Base-by-base conservation (phyloP, 1,140 invertebrate genomes). In the Choristoneura fumiferana region DNA sequence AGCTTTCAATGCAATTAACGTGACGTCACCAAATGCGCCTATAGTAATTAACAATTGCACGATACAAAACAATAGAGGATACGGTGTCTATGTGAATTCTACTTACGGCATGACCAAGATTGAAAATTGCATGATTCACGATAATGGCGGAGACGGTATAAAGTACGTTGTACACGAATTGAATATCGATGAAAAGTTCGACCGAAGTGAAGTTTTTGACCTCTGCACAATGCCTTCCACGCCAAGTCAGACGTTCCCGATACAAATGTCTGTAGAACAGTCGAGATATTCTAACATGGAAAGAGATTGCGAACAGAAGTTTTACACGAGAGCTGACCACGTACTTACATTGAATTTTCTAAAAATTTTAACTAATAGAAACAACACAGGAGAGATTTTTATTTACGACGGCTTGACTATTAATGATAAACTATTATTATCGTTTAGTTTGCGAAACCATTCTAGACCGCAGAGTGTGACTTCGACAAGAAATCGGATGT, bases 1-100 rank as follows among this genome's bases (percentile, higher is more conserved):
- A 9, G 96, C 97, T 2, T 98, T 95, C 79, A 98, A 96, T 74
- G 98, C 95, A 1, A 93, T 99, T 53, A 98, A 98, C 82, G 91
- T 98, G 49, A 97, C 97, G 0, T 91, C 93, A 57, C 94, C 98
- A 1, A 92, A 93, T 58, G 94, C 95, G n/a, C 94, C 95, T 8
- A 92, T 98, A 62, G 87, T 91, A 36, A 93, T 99, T 45, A 92
- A 93, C 53, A 95, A 97, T 77, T 95, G 94, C 56, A 95, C 94
- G 0, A 90, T 98, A 45, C 91, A 93, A 62, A 93, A 94, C 71
- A 98, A 98, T 89, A 94, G 94, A 92, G 96, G 97, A 43, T 96
- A 97, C 73, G 97, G 97, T 9, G 89, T 98, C 33, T 98, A 95
- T 83, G 91, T 98, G 1, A 98, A 98, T 84, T 96, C 95, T 52